Conservation (phyloP, 2,888 invertebrate genomes). For the Tiliacea aurago region DNA sequence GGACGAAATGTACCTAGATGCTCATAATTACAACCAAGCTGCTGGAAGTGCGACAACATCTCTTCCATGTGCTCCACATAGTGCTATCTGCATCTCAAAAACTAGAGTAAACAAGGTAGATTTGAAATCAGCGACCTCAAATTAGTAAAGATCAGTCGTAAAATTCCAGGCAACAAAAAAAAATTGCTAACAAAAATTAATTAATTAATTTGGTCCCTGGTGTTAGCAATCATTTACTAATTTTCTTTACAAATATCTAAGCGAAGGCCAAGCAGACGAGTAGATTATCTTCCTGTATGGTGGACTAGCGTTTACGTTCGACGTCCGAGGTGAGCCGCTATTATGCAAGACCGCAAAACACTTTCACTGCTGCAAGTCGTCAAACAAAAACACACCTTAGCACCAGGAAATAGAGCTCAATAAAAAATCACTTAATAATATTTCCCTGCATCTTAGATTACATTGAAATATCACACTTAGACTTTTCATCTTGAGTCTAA, state of each 20-base stretch:
- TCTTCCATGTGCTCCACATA: too few relatives aligned
- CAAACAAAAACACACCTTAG: constrained; percentile 73
- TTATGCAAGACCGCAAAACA: constrained; percentile 83
- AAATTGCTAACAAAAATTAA: too few relatives aligned
- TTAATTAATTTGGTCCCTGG: too few relatives aligned
- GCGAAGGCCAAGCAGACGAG: constrained; percentile 37
- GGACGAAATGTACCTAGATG: too few relatives aligned
- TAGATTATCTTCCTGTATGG: constrained; percentile 65
- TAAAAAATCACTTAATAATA: background rate
- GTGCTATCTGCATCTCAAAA: too few relatives aligned
- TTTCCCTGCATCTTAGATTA: constrained; percentile 59
- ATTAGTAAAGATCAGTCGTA: too few relatives aligned
- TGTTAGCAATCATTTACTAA: background rate
- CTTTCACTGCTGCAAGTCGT: constrained; percentile 82
- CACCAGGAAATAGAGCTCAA: constrained; percentile 25
- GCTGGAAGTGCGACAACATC: too few relatives aligned
- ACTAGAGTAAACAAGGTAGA: too few relatives aligned
- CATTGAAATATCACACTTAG: constrained; percentile 55
- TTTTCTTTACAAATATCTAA: background rate
- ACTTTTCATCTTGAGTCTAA: constrained; percentile 47
- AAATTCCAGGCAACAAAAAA: too few relatives aligned
- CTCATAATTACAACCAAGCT: too few relatives aligned
- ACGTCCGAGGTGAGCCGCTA: constrained; percentile 79
- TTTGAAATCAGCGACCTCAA: too few relatives aligned
- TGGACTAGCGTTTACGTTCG: constrained; percentile 69